A percentile compares a stretch with the other conserved stretches of the same genome.
Conservation (phyloP, 2,113 vertebrate species). For the Poeciliopsis retropinna region DNA sequence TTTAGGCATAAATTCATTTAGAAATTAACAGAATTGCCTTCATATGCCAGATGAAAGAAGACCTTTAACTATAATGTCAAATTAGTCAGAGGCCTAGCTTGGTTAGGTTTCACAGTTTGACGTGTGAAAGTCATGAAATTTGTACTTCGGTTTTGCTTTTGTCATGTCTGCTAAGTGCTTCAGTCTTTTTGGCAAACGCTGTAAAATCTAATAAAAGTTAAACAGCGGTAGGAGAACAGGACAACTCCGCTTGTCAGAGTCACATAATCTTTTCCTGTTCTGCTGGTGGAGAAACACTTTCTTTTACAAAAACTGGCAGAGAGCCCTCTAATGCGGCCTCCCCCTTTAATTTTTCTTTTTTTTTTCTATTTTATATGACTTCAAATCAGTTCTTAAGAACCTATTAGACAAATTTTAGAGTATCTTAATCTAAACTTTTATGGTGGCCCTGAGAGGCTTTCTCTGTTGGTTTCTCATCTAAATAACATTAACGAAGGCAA, state of each 20-base stretch:
- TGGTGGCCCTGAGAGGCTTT: conserved; percentile 22
- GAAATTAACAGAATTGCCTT: conserved; percentile 26
- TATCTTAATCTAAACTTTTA: conserved; percentile 32
- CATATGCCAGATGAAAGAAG: conserved; percentile 12
- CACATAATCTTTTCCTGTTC: conserved; percentile 47
- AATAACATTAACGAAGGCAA: conserved; percentile 48
- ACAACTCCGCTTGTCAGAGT: conserved; percentile 27
- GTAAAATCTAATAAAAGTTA: conserved; percentile 58
- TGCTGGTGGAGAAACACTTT: conserved; percentile 25
- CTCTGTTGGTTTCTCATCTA: conserved; percentile 30
- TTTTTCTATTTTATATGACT: conserved; percentile 1
- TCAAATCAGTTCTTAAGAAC: conserved; percentile 25
- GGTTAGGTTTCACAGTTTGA: conserved; percentile 10
- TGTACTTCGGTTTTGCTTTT: conserved; percentile 37
- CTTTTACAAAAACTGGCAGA: not conserved
- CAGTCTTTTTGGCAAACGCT: conserved; percentile 37
- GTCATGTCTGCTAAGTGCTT: conserved; percentile 43
- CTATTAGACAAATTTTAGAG: conserved; percentile 26
- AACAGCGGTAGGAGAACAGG: conserved; percentile 35
- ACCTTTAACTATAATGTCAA: conserved; percentile 35
- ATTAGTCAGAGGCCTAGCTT: conserved; percentile 22
- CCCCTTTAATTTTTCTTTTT: no score
- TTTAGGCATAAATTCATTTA: conserved; percentile 26
- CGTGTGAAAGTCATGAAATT: conserved; percentile 27
- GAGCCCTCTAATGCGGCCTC: not conserved